phyloP scores from a whole-genome alignment of 1,140 invertebrate genomes.

The Drosophila melanica region DNA sequence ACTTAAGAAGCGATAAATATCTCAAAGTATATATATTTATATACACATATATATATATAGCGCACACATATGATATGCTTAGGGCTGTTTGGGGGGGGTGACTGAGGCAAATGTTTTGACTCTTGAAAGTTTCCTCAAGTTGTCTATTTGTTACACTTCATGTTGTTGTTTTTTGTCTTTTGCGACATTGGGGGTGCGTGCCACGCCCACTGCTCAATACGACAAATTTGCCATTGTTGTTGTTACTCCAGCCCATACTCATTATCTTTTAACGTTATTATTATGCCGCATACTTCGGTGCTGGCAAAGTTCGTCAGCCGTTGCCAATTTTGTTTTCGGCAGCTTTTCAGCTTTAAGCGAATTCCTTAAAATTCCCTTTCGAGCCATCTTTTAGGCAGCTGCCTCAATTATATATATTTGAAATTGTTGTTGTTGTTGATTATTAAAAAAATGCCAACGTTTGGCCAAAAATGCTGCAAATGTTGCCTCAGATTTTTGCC shows the following conservation, averaged over 20 bases:
- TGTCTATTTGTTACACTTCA: conserved; percentile 72
- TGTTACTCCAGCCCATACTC: conserved; percentile 29
- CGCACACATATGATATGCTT: conserved; percentile 13
- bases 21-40: conserved; percentile 45
- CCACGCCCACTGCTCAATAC: conserved; percentile 14
- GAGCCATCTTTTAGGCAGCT: conserved; percentile 36
- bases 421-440: conserved; percentile 52
- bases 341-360: conserved; percentile 39
- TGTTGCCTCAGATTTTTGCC: conserved; percentile 27
- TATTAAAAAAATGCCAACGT: conserved; percentile 73
- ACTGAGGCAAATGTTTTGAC: conserved; percentile 48
- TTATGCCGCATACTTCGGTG: conserved; percentile 62
- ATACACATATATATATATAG: conserved; percentile 26
- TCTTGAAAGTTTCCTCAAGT: conserved; percentile 71
- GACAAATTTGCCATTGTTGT: conserved; percentile 51
- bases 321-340: conserved; percentile 37
- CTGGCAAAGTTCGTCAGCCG: conserved; percentile 1
- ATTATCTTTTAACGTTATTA: conserved; percentile 81
- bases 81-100: not conserved
- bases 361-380: conserved; percentile 37
- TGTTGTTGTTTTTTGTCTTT: conserved; percentile 23
- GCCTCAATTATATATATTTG: conserved; percentile 62
- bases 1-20: conserved; percentile 81
- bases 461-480: conserved; percentile 52
- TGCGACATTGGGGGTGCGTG: conserved; percentile 15